Evolutionary conservation across 2,797 vertebrate genomes (phyloP).

Genomic region (Aphelocoma californica): DNA sequence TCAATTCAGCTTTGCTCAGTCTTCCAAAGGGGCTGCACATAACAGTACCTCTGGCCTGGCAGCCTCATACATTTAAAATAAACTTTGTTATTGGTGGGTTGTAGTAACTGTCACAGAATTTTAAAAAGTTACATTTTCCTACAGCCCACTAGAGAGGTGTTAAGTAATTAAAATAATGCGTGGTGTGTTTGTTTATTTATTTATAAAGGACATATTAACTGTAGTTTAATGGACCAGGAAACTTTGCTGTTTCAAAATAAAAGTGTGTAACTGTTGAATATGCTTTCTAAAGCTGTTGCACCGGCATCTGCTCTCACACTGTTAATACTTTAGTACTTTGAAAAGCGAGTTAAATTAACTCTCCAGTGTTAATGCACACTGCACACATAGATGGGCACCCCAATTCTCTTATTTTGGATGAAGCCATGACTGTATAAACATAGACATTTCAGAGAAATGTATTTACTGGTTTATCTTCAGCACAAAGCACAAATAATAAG

Average conservation of each 20-base stretch:
- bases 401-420: background rate
- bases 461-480: background rate
- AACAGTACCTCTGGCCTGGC: background rate
- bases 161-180: background rate
- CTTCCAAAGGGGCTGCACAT: background rate
- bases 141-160: background rate
- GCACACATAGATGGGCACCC: background rate
- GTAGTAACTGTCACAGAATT: background rate
- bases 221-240: background rate
- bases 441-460: background rate
- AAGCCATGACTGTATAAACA: background rate
- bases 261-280: background rate
- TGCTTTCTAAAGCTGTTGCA: background rate
- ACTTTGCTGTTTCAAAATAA: background rate
- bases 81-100: background rate
- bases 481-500: background rate
- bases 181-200: background rate
- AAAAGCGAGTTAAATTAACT: background rate
- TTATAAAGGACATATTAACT: background rate
- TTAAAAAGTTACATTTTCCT: background rate
- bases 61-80: background rate
- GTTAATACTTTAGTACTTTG: background rate
- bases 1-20: background rate
- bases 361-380: background rate
- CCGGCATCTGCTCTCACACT: background rate